Conservation (phyloP, 2,888 invertebrate genomes). For the Acleris holmiana region DNA sequence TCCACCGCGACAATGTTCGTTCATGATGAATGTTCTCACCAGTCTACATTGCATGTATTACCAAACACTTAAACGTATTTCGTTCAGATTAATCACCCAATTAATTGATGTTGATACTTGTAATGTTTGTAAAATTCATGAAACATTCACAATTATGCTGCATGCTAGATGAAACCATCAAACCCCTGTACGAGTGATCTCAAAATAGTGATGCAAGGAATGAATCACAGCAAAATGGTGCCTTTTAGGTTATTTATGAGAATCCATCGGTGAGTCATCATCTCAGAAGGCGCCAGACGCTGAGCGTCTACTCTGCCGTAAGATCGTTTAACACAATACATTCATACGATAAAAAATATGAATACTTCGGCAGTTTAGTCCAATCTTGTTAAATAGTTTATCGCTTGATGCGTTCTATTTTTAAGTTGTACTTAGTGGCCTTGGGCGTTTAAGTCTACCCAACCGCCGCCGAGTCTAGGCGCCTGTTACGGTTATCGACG, state of each 20-base stretch:
- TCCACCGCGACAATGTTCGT: too few relatives aligned
- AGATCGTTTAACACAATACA: conserved; percentile 16
- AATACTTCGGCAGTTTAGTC: conserved; percentile 25
- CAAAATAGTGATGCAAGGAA: conserved; percentile 11
- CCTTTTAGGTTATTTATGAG: conserved; percentile 36
- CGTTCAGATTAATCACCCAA: too few relatives aligned
- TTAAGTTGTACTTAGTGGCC: neutral
- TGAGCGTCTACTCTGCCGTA: conserved; percentile 28
- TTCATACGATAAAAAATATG: conserved; percentile 5
- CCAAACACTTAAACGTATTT: too few relatives aligned
- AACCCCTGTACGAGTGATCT: conserved; percentile 5
- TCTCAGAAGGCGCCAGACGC: conserved; percentile 27
- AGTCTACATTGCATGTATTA: too few relatives aligned
- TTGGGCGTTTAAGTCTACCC: neutral
- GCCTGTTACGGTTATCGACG: neutral
- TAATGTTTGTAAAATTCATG: neutral
- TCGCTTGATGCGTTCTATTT: neutral
- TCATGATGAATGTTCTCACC: too few relatives aligned
- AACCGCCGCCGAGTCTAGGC: too few relatives aligned
- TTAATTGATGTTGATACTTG: too few relatives aligned
- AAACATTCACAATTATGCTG: neutral
- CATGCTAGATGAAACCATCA: conserved; percentile 12
- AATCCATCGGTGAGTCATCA: conserved; percentile 41
- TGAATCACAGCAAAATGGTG: conserved; percentile 35
- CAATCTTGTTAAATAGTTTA: neutral